Percentiles rank a stretch among this genome's conserved stretches.
phyloP scores from a whole-genome alignment of 2,888 invertebrate species.

The Zelleria hepariella region DNA sequence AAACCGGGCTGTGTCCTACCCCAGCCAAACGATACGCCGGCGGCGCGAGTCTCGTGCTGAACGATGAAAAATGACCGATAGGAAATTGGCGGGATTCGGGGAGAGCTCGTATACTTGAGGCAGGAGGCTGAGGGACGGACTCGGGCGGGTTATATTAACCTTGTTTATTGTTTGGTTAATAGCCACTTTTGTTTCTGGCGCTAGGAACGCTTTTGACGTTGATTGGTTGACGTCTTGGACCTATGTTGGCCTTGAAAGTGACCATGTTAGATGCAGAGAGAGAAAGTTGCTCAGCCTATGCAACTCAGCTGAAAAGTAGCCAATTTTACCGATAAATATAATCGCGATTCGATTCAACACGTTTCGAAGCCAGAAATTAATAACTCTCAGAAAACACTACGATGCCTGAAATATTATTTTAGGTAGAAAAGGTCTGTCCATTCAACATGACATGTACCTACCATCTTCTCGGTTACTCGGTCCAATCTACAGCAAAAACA shows the following conservation, averaged over 20 bases:
- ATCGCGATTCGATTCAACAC: too few relatives aligned
- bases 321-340: too few relatives aligned
- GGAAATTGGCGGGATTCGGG: conserved; percentile 62
- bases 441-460: too few relatives aligned
- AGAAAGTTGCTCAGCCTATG: too few relatives aligned
- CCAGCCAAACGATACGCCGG: background rate
- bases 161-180: background rate
- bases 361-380: too few relatives aligned
- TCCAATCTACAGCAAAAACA: too few relatives aligned
- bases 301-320: too few relatives aligned
- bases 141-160: background rate
- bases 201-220: background rate
- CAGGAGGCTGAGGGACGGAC: background rate
- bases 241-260: background rate
- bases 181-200: background rate
- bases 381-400: too few relatives aligned
- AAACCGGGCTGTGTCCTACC: background rate
- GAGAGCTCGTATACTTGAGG: background rate
- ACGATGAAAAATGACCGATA: conserved; percentile 71
- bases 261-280: background rate
- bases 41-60: conserved; percentile 15
- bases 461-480: too few relatives aligned
- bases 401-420: too few relatives aligned
- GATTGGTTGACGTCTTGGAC: background rate
- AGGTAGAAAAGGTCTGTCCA: too few relatives aligned